Evolutionary conservation across 2,888 invertebrate genomes (phyloP).

Genomic region (Eilema griseolum): DNA sequence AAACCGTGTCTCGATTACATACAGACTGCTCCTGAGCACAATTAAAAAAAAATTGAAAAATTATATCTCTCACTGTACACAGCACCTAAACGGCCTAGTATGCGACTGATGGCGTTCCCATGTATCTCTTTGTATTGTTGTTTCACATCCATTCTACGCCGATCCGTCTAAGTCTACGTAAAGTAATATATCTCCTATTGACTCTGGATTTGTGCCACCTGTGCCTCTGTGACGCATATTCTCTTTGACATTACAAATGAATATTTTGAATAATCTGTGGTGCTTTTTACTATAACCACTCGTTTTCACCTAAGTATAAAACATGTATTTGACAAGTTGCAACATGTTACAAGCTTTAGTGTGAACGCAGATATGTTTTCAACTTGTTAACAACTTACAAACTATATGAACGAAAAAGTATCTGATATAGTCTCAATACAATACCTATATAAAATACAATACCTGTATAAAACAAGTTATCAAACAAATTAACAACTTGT

Average conservation of each 20-base stretch:
- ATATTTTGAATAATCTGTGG: not conserved
- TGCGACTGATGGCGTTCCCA: constrained; percentile 53
- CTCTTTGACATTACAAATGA: constrained; percentile 4
- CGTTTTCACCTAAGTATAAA: too few species aligned
- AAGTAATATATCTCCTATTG: constrained; percentile 51
- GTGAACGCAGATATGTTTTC: too few species aligned
- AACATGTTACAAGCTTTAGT: too few species aligned
- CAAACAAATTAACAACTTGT: too few species aligned
- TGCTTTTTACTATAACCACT: not conserved
- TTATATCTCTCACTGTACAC: constrained; percentile 16
- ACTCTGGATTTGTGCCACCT: constrained; percentile 32
- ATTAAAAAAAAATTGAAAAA: not conserved
- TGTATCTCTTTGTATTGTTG: constrained; percentile 51
- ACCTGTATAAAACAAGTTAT: too few species aligned
- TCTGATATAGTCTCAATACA: too few species aligned
- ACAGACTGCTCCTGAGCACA: too few species aligned
- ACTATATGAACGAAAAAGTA: too few species aligned
- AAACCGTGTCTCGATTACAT: too few species aligned
- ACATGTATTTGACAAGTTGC: too few species aligned
- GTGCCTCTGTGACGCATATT: constrained; percentile 14
- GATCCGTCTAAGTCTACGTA: constrained; percentile 56
- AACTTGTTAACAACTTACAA: too few species aligned
- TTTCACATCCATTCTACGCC: constrained; percentile 37
- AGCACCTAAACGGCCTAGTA: constrained; percentile 7
- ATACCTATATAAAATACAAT: too few species aligned